Evolutionary conservation across 2,888 invertebrate genomes (phyloP), one percentile per base, ranked within the genome.

Genomic region (Ectemnius lituratus): DNA sequence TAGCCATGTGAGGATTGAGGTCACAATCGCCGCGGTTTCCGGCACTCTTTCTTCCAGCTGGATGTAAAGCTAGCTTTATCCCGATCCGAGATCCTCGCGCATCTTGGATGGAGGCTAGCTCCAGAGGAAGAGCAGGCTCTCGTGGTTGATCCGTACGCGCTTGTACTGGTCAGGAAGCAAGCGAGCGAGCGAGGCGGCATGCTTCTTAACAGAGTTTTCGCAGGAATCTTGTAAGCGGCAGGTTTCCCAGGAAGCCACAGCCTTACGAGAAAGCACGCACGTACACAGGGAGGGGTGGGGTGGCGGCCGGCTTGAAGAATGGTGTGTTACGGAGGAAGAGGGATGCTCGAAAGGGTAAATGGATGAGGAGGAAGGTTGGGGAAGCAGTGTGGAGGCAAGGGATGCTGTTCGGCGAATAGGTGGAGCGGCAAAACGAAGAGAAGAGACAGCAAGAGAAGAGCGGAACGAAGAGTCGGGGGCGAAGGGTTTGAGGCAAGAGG

Each of bases 181-280:
- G 27, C 45, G 45, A 18, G n/a, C 52, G 2, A 60, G 68, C 56
- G 61, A 46, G 58, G 23, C 16, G 52, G 71, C 73, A 61, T 76
- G 76, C 78, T 67, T 69, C 82, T 81, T 83, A 83, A 78, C 84
- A 70, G 83, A 83, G 82, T 83, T 83, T 83, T 81, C 82, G 70
- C 70, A 71, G 58, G 76, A 81, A 83, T 83, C 84, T 83, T 79
- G 82, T 82, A 82, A 82, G 81, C 73, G 77, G 62, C 70, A 64
- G 72, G 72, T 71, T 79, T 73, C 61, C 69, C 37, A 63, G 58
- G 62, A 64, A 73, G 67, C 74, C 74, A 70, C 79, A 61, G 69
- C 79, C 73, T 76, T 67, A 75, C 76, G 83, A 68, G 82, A 68
- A 77, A 82, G 78, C 80, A 85, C 79, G 82, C 82, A 77, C 81